Conservation (phyloP, 2,888 invertebrate genomes). For the Cylindroiulus punctatus region DNA sequence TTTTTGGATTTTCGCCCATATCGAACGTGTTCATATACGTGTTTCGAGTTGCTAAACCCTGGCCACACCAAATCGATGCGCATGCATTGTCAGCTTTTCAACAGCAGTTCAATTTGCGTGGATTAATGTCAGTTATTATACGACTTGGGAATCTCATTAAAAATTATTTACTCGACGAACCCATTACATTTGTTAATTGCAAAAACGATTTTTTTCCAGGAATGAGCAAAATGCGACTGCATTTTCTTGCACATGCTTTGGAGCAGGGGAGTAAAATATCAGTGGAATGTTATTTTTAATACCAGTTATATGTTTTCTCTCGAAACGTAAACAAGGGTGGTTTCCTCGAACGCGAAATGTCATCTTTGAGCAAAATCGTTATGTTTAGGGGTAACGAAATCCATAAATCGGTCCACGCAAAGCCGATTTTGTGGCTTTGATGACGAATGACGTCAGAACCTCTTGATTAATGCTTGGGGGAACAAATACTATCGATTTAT, state of each 20-base stretch:
- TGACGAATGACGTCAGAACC: background rate
- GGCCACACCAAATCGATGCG: background rate
- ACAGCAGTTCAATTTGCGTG: background rate
- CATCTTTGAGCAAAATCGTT: background rate
- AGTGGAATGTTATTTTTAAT: too few species aligned
- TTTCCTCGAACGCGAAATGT: background rate
- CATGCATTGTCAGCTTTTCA: background rate
- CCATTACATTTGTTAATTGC: background rate
- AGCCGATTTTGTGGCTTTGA: background rate
- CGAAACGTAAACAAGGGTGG: constrained; percentile 28
- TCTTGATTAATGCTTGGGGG: constrained; percentile 6
- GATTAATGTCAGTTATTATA: background rate
- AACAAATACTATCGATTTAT: constrained; percentile 20
- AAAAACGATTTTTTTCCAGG: background rate
- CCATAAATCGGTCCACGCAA: constrained; percentile 30
- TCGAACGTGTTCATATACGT: background rate
- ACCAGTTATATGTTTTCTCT: background rate
- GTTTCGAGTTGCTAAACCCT: too few species aligned
- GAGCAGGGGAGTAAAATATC: background rate
- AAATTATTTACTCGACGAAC: background rate
- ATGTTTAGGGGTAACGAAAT: background rate
- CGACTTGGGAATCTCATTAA: constrained; percentile 7
- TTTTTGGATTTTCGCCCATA: background rate
- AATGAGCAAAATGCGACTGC: background rate
- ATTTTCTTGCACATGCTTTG: background rate